Conservation (phyloP, 2,888 invertebrate species). For the Eudemis profundana region DNA sequence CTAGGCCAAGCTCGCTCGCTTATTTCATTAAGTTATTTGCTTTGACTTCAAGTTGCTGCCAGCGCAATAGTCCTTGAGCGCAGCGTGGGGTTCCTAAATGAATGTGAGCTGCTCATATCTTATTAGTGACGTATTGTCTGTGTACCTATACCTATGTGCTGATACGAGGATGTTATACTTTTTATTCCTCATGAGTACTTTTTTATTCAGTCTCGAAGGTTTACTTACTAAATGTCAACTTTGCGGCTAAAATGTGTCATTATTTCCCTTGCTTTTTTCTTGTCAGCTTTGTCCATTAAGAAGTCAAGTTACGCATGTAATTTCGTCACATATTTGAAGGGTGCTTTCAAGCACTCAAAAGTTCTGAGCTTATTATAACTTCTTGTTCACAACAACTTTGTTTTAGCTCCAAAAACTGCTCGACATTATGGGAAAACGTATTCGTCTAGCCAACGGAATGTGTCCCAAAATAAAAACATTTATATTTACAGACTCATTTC, state of each 20-base stretch:
- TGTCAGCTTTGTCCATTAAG: slow-evolving; percentile 14
- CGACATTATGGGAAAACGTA: background rate
- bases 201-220: background rate
- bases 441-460: too few relatives aligned
- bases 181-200: background rate
- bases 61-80: slow-evolving; percentile 58
- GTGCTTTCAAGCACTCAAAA: slow-evolving; percentile 19
- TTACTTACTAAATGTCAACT: too few relatives aligned
- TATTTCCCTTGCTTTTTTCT: slow-evolving; percentile 10
- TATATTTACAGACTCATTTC: too few relatives aligned
- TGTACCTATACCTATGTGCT: background rate
- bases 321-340: slow-evolving; percentile 24
- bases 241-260: too few relatives aligned
- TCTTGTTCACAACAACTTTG: background rate
- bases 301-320: slow-evolving; percentile 14
- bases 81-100: slow-evolving; percentile 27
- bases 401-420: background rate
- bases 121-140: slow-evolving; percentile 24
- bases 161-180: too few relatives aligned
- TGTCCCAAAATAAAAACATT: too few relatives aligned
- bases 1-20: slow-evolving; percentile 70
- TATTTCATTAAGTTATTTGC: slow-evolving; percentile 80
- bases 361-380: background rate
- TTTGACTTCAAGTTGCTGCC: slow-evolving; percentile 67
- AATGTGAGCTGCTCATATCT: slow-evolving; percentile 32